Evolutionary conservation across 2,113 vertebrate species (phyloP).

Genomic region (Muscicapa adusta): DNA sequence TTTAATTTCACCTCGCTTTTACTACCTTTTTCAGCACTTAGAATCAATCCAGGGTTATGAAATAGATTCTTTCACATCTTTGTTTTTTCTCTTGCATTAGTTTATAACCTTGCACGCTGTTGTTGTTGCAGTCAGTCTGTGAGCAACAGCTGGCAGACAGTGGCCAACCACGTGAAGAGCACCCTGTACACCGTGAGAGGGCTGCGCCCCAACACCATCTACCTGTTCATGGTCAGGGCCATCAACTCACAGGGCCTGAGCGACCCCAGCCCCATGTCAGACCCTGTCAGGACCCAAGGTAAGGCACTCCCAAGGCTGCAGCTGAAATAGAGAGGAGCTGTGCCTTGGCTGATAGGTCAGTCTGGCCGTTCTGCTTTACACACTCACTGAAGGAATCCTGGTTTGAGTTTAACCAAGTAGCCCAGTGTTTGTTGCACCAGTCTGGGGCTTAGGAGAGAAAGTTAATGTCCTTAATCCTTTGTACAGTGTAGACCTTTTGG

Average conservation of each 20-base stretch:
- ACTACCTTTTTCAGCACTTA: slow-evolving; percentile 28
- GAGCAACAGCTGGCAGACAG: slow-evolving; percentile 98
- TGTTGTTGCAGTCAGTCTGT: slow-evolving; percentile 88
- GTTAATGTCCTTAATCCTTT: not conserved
- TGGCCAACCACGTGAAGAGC: slow-evolving; percentile 92
- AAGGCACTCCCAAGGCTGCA: not conserved
- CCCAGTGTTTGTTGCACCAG: not conserved
- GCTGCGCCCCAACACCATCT: slow-evolving; percentile 95
- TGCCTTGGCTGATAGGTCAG: not conserved
- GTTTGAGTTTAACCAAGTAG: not conserved
- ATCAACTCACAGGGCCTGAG: slow-evolving; percentile 94
- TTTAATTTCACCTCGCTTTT: not conserved
- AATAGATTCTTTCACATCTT: not conserved
- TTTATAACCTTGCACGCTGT: not conserved
- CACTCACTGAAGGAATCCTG: not conserved
- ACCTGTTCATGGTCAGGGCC: slow-evolving; percentile 97
- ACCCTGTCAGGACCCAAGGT: slow-evolving; percentile 98
- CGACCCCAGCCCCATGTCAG: slow-evolving; percentile 96
- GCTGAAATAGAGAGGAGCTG: not conserved
- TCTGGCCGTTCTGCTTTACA: not conserved
- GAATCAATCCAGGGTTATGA: not conserved
- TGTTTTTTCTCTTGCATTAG: not conserved
- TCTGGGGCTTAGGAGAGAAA: not conserved
- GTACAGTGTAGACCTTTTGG: not conserved
- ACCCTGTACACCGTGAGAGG: slow-evolving; percentile 88